Percentiles rank a stretch among this genome's conserved stretches.
Evolutionary conservation across 2,888 invertebrate genomes (phyloP).

Genomic region (Diadegma fenestrale): DNA sequence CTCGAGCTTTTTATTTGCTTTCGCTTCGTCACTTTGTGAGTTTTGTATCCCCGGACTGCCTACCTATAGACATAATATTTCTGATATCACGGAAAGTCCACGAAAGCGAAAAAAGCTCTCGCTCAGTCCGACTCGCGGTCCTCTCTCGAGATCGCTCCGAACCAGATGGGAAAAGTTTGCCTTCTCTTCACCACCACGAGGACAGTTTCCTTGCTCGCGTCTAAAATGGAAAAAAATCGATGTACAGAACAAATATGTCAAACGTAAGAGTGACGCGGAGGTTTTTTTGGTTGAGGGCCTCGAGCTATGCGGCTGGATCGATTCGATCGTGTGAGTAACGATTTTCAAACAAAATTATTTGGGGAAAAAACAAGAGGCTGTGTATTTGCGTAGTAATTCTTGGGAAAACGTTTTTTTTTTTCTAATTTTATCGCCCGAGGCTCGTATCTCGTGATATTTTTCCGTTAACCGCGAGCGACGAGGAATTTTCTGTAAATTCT

Average conservation of each 20-base stretch:
- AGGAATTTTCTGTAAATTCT: background rate
- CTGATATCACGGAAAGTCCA: conserved; percentile 36
- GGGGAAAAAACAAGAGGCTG: background rate
- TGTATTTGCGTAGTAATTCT: background rate
- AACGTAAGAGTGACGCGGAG: background rate
- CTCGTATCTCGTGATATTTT: background rate
- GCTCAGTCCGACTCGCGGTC: conserved; percentile 20
- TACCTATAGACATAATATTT: background rate
- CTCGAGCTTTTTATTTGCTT: conserved; percentile 36
- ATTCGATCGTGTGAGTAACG: background rate
- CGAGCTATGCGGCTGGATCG: background rate
- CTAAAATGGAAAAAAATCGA: background rate
- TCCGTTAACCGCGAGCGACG: background rate
- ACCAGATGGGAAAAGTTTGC: conserved; percentile 62
- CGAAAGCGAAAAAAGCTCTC: conserved; percentile 31
- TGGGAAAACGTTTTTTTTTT: background rate
- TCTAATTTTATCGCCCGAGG: background rate
- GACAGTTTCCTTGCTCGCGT: conserved; percentile 13
- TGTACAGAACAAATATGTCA: conserved; percentile 37
- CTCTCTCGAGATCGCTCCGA: conserved; percentile 45
- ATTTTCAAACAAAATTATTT: background rate
- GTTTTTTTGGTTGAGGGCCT: background rate
- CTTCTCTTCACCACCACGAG: background rate
- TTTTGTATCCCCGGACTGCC: conserved; percentile 30
- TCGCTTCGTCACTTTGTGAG: conserved; percentile 60